Base-by-base conservation (phyloP, 2,113 vertebrate species). In the Pachypanchax playfairii region DNA sequence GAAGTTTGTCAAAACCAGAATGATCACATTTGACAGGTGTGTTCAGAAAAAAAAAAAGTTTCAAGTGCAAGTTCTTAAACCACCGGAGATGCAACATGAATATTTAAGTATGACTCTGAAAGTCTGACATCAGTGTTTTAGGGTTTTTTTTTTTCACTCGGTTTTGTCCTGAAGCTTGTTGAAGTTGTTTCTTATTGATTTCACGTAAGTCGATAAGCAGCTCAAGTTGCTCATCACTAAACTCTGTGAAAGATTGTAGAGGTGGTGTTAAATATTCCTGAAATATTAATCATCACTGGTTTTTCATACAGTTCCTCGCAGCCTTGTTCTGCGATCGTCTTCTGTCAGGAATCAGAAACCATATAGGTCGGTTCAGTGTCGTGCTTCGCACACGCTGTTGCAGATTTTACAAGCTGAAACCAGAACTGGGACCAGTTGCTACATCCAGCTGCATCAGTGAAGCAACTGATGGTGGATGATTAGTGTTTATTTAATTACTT, bases 401-500 rank as follows among this genome's bases (percentile, higher is more conserved):
- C 48, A 47, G 24, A 52, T 20, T 55, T 60, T 49, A 44, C 24
- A 51, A 35, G 6, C 18, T 66, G 57, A 38, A 31, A 47, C 18
- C 57, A 50, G 59, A 67, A 59, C 79, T 42, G 58, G 73, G 44
- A 46, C 58, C 57, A 28, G 47, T 56, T 62, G n/a, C n/a, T n/a
- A n/a, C n/a, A n/a, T 70, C 74, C 69, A 58, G 48, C 44, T 62
- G 55, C 74, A 56, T 58, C 61, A 53, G 25, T 46, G 41, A 62
- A 69, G 49, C 50, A 42, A 70, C 53, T 53, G 35, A 73, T 72
- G 50, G 48, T 39, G 53, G 58, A 73, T 76, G 66, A 82, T 71
- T 43, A 73, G 65, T 31, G 42, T 50, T 22, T 21, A 62, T 70
- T 75, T 68, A 77, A 75, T 84, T 80, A 80, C 57, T 61, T 20